Conservation (phyloP, 2,797 vertebrate genomes). For the Mus minutoides region DNA sequence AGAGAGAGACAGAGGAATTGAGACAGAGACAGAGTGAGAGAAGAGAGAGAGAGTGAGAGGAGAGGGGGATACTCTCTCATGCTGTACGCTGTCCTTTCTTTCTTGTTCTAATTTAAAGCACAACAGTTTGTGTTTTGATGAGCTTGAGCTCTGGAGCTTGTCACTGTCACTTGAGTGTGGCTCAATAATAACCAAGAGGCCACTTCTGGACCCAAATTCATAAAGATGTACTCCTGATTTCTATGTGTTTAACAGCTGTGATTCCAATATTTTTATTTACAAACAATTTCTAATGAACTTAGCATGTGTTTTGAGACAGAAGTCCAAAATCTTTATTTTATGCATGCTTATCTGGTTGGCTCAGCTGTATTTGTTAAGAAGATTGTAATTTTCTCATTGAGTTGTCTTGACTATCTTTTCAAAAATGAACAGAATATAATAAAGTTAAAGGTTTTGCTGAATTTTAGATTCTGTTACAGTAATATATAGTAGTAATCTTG, state of each 20-base stretch:
- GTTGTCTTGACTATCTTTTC: not conserved
- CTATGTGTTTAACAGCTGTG: not conserved
- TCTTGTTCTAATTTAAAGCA: not conserved
- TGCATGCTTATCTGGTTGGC: not conserved
- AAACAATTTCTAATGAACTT: not conserved
- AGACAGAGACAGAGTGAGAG: not conserved
- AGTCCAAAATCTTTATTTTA: not conserved
- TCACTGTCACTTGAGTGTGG: not conserved
- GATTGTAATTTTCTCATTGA: not conserved
- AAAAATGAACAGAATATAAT: not conserved
- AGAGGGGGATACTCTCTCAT: not conserved
- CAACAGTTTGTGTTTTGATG: not conserved
- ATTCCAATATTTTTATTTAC: not conserved
- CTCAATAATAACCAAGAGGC: not conserved
- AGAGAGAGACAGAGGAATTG: not conserved
- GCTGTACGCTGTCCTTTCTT: not conserved
- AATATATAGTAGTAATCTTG: not conserved
- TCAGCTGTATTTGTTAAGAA: not conserved
- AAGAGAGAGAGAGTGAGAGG: not conserved
- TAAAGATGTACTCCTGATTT: not conserved
- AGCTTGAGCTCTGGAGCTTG: not conserved
- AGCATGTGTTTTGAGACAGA: not conserved
- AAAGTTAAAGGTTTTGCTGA: not conserved
- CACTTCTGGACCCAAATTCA: not conserved
- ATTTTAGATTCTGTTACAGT: not conserved